Evolutionary conservation across 2,113 vertebrate species (phyloP), one percentile per base, ranked within the genome.

Genomic region (Epinephelus cyanopodus): DNA sequence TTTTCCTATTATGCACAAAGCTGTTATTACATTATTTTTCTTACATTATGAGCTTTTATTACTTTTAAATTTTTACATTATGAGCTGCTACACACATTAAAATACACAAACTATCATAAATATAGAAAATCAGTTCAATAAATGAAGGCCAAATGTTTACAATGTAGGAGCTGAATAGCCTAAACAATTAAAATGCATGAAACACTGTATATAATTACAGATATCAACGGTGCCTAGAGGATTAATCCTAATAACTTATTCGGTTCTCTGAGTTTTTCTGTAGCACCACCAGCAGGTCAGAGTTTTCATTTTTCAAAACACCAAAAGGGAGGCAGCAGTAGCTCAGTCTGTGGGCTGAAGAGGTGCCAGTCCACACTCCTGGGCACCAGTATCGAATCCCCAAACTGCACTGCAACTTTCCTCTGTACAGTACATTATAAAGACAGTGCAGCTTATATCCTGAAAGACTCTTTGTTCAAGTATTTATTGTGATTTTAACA

Each of bases 401-500:
- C 6, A 37, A 37, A 37, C 33, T 37, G 33, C 6, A 7, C 33
- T 57, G 18, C 12, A 4, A 21, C 33, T 42, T 25, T 21, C 19
- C 13, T 64, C 47, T 18, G 50, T 21, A 25, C 45, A 37, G 17
- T 33, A 27, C 11, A 73, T 17, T 2, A 42, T 56, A 47, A 13
- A 33, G 4, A 53, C 42, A 19, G 9, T 5, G 13, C 8, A 13
- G 2, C 25, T 57, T 47, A 54, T 33, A 63, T 69, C 6, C 1
- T 5, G 60, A 37, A 17, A 37, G 11, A 19, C 54, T 18, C 15
- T 9, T 42, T 4, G 23, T 60, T 29, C 29, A 29, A 62, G 9
- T 18, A 37, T 52, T 58, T 21, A 63, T 83, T 64, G 15, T 5
- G n/a, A 37, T 65, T 76, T 72, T n/a, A 48, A 64, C 57, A 53